Base-by-base conservation (phyloP, 2,888 invertebrate genomes). In the Lumbricus terrestris region DNA sequence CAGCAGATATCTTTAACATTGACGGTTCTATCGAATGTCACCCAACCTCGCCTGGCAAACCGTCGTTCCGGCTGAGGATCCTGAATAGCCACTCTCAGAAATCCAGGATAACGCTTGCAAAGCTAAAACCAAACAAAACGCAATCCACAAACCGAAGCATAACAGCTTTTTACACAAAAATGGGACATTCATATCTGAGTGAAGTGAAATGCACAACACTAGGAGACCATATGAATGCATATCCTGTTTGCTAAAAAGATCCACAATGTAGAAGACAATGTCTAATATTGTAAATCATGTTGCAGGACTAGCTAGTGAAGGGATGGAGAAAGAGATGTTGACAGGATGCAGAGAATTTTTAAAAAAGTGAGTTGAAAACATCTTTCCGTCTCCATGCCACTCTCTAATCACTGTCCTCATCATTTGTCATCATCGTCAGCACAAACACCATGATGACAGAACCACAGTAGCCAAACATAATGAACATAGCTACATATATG, bases 1-100 rank as follows among this genome's bases (percentile, higher is more conserved):
- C 99, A 99, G 95, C 99, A 99, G 92, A 99, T 99, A 94, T 99
- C 99, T 95, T 99, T 99, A 93, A 99, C 99, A 95, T 99, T 99
- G 88, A 99, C 98, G 94, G 98, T 97, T 35, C 98, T 96, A 92
- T 97, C 97, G 95, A 99, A 99, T 0, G 99, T 99, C 82, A 99
- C 98, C 99, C 99, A 99, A 88, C 99, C 99, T 89, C 99, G 96
- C 29, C 99, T 97, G 95, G 98, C 97, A 97, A 99, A 99, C 85
- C 98, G 96, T 37, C 99, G 96, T 94, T 99, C 99, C 0, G 98
- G 97, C 93, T 98, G 96, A 0, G 99, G 99, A 95, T 99, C 99
- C 0, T 99, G 98, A 90, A 99, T 96, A 0, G 99, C 99, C 29
- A 99, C 98, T 90, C 99, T 96, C 91, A 99, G 95, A 95, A 98